phyloP scores from a whole-genome alignment of 1,140 invertebrate species.

The Drosophila lacteicornis region DNA sequence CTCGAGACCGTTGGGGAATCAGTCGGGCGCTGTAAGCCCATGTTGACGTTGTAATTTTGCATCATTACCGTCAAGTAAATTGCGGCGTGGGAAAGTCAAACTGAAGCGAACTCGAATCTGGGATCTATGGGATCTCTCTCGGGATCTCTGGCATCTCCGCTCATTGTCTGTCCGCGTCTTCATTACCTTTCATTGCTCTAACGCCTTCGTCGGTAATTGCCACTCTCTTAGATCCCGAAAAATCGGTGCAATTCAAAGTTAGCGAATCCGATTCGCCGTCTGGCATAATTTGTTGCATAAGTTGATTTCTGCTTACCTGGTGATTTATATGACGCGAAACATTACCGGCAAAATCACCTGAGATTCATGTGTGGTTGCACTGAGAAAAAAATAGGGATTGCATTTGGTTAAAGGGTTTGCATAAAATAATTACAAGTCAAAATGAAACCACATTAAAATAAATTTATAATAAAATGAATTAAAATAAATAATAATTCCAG shows the following conservation, averaged over 20 bases:
- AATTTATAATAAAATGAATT: too few species aligned
- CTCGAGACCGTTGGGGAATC: not conserved
- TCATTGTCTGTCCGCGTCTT: conserved; percentile 48
- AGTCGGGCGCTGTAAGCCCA: conserved; percentile 36
- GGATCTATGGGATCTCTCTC: conserved; percentile 2
- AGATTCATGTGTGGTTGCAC: conserved; percentile 31
- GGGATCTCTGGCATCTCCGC: not conserved
- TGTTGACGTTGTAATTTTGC: conserved; percentile 75
- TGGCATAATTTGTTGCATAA: conserved; percentile 57
- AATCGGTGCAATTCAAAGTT: conserved; percentile 24
- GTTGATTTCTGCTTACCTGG: conserved; percentile 45
- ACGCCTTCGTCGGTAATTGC: conserved; percentile 43
- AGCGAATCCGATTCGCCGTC: conserved; percentile 35
- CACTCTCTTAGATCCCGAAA: conserved; percentile 32
- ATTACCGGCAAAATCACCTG: conserved; percentile 36
- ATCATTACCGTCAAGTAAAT: conserved; percentile 51
- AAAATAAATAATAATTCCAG: too few species aligned
- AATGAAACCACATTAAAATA: too few species aligned
- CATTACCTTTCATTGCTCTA: conserved; percentile 41
- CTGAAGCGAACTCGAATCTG: conserved; percentile 28
- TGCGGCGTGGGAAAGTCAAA: conserved; percentile 50
- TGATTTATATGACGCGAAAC: conserved; percentile 36
- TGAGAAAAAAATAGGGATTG: not conserved
- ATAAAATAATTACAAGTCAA: not conserved
- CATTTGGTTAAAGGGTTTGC: not conserved